phyloP scores from a whole-genome alignment of 2,113 vertebrate genomes.

The Nicator chloris region DNA sequence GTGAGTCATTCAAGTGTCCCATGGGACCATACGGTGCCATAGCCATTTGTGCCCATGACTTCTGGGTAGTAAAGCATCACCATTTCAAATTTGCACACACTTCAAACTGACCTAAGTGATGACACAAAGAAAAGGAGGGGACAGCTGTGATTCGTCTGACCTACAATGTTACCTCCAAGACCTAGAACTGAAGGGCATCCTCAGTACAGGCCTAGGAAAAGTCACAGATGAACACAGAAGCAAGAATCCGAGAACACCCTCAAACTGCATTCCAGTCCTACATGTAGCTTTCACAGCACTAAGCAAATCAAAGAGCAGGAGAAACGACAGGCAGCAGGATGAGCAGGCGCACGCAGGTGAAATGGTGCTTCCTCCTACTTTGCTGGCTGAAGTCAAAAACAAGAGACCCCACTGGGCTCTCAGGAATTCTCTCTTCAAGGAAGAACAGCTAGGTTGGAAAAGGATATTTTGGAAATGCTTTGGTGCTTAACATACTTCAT shows the following conservation, averaged over 20 bases:
- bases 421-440: background rate
- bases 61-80: background rate
- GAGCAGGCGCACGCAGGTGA: background rate
- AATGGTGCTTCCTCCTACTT: background rate
- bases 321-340: background rate
- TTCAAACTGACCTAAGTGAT: background rate
- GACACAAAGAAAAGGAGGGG: background rate
- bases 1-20: background rate
- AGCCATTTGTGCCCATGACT: background rate
- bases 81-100: background rate
- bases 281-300: background rate
- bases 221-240: background rate
- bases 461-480: background rate
- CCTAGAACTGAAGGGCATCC: background rate
- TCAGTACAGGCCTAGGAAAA: background rate
- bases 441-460: background rate
- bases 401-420: background rate
- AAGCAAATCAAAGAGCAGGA: background rate
- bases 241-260: background rate
- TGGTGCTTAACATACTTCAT: background rate
- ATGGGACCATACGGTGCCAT: background rate
- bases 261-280: background rate
- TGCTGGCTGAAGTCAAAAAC: background rate
- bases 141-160: background rate
- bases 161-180: background rate